Evolutionary conservation across 2,888 invertebrate species (phyloP).

Genomic region (Ormia ochracea): DNA sequence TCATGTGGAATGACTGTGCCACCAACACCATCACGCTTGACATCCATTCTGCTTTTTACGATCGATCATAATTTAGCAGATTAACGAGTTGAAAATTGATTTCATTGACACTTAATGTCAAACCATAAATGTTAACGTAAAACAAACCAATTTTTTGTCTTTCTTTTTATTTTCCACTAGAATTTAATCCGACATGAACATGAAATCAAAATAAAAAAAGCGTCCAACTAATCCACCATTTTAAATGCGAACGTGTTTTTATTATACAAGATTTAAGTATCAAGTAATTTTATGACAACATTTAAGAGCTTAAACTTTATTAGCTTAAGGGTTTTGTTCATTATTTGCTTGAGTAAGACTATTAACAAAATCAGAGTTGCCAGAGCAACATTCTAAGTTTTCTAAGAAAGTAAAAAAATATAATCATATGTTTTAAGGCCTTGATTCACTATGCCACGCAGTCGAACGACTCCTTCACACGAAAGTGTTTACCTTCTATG

Average conservation of each 20-base stretch:
- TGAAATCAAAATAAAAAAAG: not conserved
- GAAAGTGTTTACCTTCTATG: too few species aligned
- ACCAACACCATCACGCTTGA: not conserved
- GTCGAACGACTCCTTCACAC: too few species aligned
- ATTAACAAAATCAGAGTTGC: not conserved
- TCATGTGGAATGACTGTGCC: constrained; percentile 22
- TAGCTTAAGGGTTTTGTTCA: constrained; percentile 21
- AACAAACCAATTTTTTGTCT: constrained; percentile 45
- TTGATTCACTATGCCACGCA: too few species aligned
- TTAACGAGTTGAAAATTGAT: constrained; percentile 74
- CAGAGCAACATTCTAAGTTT: too few species aligned
- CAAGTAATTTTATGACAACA: constrained; percentile 41
- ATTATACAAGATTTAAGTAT: constrained; percentile 36
- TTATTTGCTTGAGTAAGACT: constrained; percentile 10
- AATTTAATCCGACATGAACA: constrained; percentile 18
- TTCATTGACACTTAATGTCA: constrained; percentile 72
- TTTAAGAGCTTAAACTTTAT: constrained; percentile 55
- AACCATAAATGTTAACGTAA: constrained; percentile 58
- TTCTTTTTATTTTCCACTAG: not conserved
- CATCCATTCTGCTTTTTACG: constrained; percentile 53
- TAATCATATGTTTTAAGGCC: too few species aligned
- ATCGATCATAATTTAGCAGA: constrained; percentile 70
- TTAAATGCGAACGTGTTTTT: constrained; percentile 21
- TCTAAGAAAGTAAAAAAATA: too few species aligned
- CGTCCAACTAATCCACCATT: constrained; percentile 3